Base-by-base conservation (phyloP, 2,888 invertebrate species). In the Amaurobius ferox region DNA sequence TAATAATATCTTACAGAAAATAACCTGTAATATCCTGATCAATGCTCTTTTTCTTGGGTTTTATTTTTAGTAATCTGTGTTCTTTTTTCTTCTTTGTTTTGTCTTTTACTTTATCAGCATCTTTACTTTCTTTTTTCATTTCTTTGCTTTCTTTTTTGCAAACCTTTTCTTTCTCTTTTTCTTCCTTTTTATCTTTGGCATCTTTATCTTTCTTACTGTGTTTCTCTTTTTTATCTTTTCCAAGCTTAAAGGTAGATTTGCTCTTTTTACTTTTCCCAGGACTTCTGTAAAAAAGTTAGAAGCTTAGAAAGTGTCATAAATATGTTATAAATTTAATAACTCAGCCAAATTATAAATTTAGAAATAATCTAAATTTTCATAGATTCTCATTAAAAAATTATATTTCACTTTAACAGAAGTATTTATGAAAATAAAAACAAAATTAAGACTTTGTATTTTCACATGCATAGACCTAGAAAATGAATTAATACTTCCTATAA, bases 181-280 rank as follows among this genome's bases (percentile, higher is more conserved):
- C 93, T 89, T 93, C 93, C 79, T 94, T 92, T 88, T 93, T 92
- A 30, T 93, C 92, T 90, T 96, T 96, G 86, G 96, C 96, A 90
- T 95, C 96, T 90, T 95, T 96, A 90, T 96, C 96, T 83, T 95
- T 94, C 71, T 87, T 87, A 64, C 68, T 85, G 32, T 70, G 71
- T 48, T 85, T 87, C 70, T 87, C 87, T 68, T 85, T 87, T 91
- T 96, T 97, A 91, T 97, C 97, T 91, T 97, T 96, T 81, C 91
- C 91, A 11, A 91, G 89, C 88, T 91, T 91, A 87, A 92, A 91
- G n/a, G 91, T 90, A 39, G 77, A 71, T 23, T 91, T 91, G 28
- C 88, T 90, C 88, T 91, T 91, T 89, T 91, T 78, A 94, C 94
- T 92, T 86, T 91, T 92, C 9, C 90, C 90, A 55, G 91, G 91